Base-by-base conservation (phyloP, 2,888 invertebrate species). In the Listrodromus nycthemerus region DNA sequence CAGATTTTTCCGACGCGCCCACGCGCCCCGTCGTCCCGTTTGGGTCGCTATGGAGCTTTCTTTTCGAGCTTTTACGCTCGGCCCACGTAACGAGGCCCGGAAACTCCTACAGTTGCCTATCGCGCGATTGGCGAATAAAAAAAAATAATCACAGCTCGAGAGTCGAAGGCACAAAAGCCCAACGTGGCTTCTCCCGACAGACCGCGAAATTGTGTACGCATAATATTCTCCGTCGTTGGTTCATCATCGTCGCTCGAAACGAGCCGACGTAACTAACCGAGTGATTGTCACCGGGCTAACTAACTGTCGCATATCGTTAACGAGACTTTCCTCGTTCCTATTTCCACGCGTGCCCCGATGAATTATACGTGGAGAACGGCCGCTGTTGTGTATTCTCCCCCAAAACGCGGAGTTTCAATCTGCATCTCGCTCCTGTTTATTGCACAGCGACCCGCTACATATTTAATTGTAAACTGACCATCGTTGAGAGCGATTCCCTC, bases 241-340 rank as follows among this genome's bases (percentile, higher is more conserved):
- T 61, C 16, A 67, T 61, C 16, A 67, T 82, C 37, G 48, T 76
- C 66, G 19, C 37, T 24, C n/a, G 19, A 50, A 50, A 77, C 71
- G 50, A 73, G 58, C 33, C 61, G 55, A 58, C 48, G 71, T 82
- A 82, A 77, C 77, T 73, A 66, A 77, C 58, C 77, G 61, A 82
- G 66, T 61, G 67, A 82, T 77, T 77, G 70, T 66, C 76, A 71
- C 71, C 65, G 71, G 50, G 71, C 50, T 58, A 77, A 76, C 65
- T 76, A 81, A 81, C 81, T 70, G 71, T 69, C 70, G 71, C 76
- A 66, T 77, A 71, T 67, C 76, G 71, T 82, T 77, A 77, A 82
- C 76, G 76, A 82, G 78, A 45, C 37, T 82, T 82, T 71, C 66
- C 65, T 71, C 24, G 30, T 27, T 77, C 37, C 71, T 65, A 77